Conservation (phyloP, 2,113 vertebrate genomes). For the Triplophysa tibetana region DNA sequence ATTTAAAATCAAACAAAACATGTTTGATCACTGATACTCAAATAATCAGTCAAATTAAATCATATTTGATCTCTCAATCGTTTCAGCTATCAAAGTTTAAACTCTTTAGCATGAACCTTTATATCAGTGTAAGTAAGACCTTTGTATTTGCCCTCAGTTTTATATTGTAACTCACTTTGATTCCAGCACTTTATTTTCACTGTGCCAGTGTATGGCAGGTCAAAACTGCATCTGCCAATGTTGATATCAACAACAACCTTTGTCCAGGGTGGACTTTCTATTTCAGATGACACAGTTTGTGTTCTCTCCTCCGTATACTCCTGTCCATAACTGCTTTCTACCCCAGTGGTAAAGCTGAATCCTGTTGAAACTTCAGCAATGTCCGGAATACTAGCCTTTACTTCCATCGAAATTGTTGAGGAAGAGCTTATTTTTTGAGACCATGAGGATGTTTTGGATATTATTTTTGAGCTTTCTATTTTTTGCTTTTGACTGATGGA, state of each 20-base stretch:
- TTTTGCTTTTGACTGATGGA: background rate
- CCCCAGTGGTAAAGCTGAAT: constrained; percentile 7
- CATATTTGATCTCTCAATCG: no score
- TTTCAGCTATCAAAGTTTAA: background rate
- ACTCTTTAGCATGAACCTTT: background rate
- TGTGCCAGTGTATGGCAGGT: constrained; percentile 53
- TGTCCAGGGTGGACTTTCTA: constrained; percentile 42
- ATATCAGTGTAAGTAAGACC: background rate
- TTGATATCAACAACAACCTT: constrained; percentile 17
- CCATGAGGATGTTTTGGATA: constrained; percentile 50
- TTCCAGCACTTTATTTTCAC: constrained; percentile 47
- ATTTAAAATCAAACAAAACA: no score
- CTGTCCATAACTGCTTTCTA: background rate
- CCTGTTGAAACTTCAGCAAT: background rate
- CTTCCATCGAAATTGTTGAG: background rate
- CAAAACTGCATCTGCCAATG: constrained; percentile 46
- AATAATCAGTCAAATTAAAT: no score
- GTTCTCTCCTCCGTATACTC: constrained; percentile 12
- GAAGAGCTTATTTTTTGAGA: constrained; percentile 11
- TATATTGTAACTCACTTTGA: constrained; percentile 3
- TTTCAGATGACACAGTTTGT: background rate
- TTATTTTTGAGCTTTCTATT: constrained; percentile 27
- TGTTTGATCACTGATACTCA: no score
- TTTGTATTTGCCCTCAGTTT: constrained; percentile 46
- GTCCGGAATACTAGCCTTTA: constrained; percentile 44